Percentiles rank a stretch among this genome's conserved stretches.
Evolutionary conservation across 2,797 vertebrate species (phyloP).

Genomic region (Falco columbarius): DNA sequence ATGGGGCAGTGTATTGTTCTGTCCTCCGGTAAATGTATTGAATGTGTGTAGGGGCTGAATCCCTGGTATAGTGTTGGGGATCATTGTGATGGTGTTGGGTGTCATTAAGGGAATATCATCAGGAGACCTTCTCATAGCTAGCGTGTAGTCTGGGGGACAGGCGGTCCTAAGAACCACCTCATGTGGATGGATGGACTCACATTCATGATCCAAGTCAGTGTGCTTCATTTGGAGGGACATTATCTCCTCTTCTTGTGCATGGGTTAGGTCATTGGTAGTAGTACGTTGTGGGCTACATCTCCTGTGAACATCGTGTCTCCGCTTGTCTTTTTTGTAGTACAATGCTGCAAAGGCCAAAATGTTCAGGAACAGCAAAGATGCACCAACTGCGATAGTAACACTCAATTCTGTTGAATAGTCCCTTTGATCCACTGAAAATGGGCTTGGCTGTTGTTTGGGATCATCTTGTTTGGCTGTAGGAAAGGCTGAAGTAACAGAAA

Average conservation of each 20-base stretch:
- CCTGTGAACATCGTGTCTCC: conserved; percentile 93
- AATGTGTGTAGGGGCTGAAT: conserved; percentile 95
- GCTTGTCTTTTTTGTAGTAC: conserved; percentile 99
- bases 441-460: conserved; percentile 89
- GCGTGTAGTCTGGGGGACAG: conserved; percentile 98
- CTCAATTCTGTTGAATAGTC: conserved; percentile 99
- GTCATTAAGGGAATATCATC: conserved; percentile 99
- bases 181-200: conserved; percentile 94
- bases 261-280: conserved; percentile 92
- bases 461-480: conserved; percentile 94
- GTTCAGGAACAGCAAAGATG: conserved; percentile 96
- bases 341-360: conserved; percentile 96
- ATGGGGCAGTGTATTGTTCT: conserved; percentile 98
- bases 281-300: conserved; percentile 95
- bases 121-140: conserved; percentile 98
- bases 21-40: conserved; percentile 93
- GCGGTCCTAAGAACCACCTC: conserved; percentile 98
- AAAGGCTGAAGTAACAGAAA: conserved; percentile 92
- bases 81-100: conserved; percentile 99
- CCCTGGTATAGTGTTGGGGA: conserved; percentile 96
- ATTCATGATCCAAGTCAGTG: conserved; percentile 96
- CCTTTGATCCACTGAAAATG: conserved; percentile 95
- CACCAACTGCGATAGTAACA: conserved; percentile 96
- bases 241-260: conserved; percentile 98
- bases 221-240: conserved; percentile 99